Conservation (phyloP, 2,888 invertebrate species). For the Mesorhabditis belari region DNA sequence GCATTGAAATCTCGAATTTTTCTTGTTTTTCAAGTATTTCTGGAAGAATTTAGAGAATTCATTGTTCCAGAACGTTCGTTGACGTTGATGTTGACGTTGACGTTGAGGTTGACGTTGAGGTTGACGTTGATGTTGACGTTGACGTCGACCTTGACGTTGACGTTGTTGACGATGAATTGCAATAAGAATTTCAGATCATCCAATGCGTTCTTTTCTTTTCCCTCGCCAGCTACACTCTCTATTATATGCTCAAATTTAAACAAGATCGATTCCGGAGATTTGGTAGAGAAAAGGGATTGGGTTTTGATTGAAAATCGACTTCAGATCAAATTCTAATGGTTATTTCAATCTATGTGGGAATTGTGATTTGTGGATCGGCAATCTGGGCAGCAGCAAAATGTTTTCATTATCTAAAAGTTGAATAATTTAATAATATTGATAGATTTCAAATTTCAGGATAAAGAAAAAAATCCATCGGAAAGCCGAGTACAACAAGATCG, state of each 20-base stretch:
- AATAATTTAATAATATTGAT: no score
- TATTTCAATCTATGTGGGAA: constrained; percentile 34
- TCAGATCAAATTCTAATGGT: constrained; percentile 38
- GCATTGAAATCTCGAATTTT: no score
- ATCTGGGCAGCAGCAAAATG: constrained; percentile 38
- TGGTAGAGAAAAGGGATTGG: constrained; percentile 8
- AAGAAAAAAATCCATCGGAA: no score
- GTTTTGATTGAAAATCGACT: constrained; percentile 1
- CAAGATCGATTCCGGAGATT: constrained; percentile 29
- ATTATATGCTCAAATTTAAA: constrained; percentile 24
- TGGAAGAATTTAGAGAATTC: no score
- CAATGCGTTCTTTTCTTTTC: constrained; percentile 35
- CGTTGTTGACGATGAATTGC: not conserved
- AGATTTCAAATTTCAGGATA: no score
- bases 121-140: no score
- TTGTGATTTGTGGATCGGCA: constrained; percentile 27
- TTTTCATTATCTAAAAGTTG: constrained; percentile 35
- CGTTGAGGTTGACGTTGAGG: no score
- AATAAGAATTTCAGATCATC: constrained; percentile 17
- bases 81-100: no score
- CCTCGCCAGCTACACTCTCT: constrained; percentile 27
- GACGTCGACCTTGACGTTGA: no score
- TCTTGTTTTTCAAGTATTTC: no score
- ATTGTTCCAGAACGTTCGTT: no score
- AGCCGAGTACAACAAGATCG: no score